These are phyloP conservation scores for Heterotis niloticus DNA, from an alignment of 2,113 vertebrate genomes.

Conservation along the genomic window DNA sequence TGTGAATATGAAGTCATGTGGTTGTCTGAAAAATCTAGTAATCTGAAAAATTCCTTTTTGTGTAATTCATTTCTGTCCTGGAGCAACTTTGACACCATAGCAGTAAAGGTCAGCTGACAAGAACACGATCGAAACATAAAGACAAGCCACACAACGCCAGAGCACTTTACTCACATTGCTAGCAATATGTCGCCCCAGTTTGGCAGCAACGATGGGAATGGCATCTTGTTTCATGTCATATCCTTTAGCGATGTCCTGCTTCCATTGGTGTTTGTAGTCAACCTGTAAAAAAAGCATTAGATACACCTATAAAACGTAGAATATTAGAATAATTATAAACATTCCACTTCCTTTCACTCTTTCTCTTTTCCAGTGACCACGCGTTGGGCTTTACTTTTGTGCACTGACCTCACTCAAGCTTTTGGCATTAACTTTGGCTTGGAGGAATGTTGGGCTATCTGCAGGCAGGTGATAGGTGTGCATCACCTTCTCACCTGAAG, in stretches of 20 bases:
- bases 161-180: slow-evolving; percentile 76
- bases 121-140: background rate
- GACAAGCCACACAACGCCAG: background rate
- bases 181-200: slow-evolving; percentile 81
- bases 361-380: background rate
- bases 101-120: too few relatives aligned
- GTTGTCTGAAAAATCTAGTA: too few relatives aligned
- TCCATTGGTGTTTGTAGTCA: slow-evolving; percentile 77
- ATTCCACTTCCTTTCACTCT: too few relatives aligned
- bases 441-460: slow-evolving; percentile 82
- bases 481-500: slow-evolving; percentile 80
- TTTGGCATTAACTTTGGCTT: slow-evolving; percentile 84
- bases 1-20: background rate
- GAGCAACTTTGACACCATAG: too few relatives aligned
- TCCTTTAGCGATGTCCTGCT: slow-evolving; percentile 78
- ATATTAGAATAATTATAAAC: background rate
- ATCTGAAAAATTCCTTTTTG: too few relatives aligned
- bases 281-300: slow-evolving; percentile 60
- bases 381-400: background rate
- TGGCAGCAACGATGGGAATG: slow-evolving; percentile 81
- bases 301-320: background rate
- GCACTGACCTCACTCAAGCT: slow-evolving; percentile 79
- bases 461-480: slow-evolving; percentile 79
- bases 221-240: slow-evolving; percentile 81
- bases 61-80: too few relatives aligned